Percentiles rank a stretch among this genome's conserved stretches.
These are phyloP conservation scores for Papilio gigon DNA, from an alignment of 2,888 invertebrate genomes.

Conservation along the genomic window DNA sequence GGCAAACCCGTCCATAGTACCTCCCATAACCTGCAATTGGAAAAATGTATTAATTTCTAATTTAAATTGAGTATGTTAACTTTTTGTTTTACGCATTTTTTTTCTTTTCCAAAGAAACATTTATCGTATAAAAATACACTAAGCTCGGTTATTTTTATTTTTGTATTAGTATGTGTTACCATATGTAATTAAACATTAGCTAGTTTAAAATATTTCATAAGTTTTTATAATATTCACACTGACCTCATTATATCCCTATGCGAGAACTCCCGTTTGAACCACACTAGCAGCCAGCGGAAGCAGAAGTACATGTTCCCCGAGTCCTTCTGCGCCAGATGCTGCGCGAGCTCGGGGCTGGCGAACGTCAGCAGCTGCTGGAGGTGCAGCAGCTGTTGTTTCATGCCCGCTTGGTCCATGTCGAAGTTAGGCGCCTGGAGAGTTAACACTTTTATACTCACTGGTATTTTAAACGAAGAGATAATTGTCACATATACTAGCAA, in stretches of 20 bases:
- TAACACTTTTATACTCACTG: no score
- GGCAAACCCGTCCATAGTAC: slow-evolving; percentile 97
- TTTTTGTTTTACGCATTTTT: no score
- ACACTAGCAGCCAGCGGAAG: slow-evolving; percentile 98
- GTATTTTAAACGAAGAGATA: no score
- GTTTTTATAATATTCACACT: background rate
- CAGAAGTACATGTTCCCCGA: slow-evolving; percentile 98
- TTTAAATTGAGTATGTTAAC: no score
- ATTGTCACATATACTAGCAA: no score
- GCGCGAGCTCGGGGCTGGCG: slow-evolving; percentile 91
- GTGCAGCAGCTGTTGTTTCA: slow-evolving; percentile 95
- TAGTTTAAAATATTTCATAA: no score
- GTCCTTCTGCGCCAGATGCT: slow-evolving; percentile 93
- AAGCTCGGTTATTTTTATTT: no score
- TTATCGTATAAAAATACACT: no score
- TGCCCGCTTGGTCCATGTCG: slow-evolving; percentile 97
- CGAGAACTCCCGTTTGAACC: slow-evolving; percentile 97
- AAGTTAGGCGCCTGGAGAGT: slow-evolving; percentile 90
- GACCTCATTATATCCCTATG: slow-evolving; percentile 91
- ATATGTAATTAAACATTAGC: no score
- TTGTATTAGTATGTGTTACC: no score
- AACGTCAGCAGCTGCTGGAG: slow-evolving; percentile 91
- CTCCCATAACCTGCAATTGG: slow-evolving; percentile 89
- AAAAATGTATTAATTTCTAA: background rate
- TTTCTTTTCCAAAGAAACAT: no score